Percentiles rank a stretch among this genome's conserved stretches.
Evolutionary conservation across 2,888 invertebrate species (phyloP).

Genomic region (Trichacis sp.): DNA sequence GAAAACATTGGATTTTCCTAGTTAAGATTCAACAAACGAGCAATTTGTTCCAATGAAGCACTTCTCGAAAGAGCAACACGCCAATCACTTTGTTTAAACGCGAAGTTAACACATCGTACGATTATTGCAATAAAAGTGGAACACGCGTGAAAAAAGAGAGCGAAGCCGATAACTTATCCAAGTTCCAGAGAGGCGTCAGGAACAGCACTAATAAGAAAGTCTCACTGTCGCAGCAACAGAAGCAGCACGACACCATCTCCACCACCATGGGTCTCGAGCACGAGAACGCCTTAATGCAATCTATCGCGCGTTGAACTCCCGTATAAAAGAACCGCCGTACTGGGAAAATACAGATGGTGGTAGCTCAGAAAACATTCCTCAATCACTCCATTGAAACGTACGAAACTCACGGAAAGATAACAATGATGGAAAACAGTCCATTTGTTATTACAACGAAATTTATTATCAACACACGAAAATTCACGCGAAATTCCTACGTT

Average conservation of each 20-base stretch:
- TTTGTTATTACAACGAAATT: too few species aligned
- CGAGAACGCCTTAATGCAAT: conserved; percentile 42
- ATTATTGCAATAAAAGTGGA: background rate
- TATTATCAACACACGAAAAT: too few species aligned
- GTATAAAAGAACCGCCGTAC: conserved; percentile 31
- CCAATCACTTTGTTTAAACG: background rate
- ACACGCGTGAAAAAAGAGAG: conserved; percentile 4
- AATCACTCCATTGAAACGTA: conserved; percentile 41
- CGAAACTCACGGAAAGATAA: conserved; percentile 14
- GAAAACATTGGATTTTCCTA: too few species aligned
- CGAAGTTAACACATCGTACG: too few species aligned
- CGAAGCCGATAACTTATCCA: conserved; percentile 6
- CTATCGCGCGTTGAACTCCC: conserved; percentile 42
- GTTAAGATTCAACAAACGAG: background rate
- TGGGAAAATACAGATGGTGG: conserved; percentile 38
- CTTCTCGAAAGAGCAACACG: background rate
- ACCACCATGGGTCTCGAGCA: conserved; percentile 44
- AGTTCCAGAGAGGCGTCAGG: conserved; percentile 32
- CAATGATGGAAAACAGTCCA: background rate
- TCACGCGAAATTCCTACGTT: too few species aligned
- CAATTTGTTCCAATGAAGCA: background rate
- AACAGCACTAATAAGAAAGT: conserved; percentile 40
- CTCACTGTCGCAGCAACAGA: conserved; percentile 29
- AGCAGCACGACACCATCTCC: conserved; percentile 52
- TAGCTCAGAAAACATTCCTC: conserved; percentile 36